Evolutionary conservation across 1,140 invertebrate genomes (phyloP).

Genomic region (Pantala flavescens): DNA sequence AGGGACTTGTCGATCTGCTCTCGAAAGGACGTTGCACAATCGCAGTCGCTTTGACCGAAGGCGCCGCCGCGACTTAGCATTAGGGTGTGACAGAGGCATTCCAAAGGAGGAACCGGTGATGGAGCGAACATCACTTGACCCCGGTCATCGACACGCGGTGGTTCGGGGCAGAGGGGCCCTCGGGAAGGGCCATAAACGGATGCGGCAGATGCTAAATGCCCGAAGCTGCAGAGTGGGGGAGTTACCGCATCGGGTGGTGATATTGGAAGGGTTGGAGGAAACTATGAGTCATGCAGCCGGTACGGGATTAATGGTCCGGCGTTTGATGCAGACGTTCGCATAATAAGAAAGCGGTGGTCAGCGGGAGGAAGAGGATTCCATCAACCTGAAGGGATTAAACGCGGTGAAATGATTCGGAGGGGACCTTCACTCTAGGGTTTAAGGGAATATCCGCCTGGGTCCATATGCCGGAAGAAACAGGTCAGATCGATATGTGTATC

Average conservation of each 20-base stretch:
- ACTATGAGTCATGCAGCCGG: not conserved
- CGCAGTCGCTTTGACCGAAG: too few species aligned
- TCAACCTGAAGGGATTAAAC: not conserved
- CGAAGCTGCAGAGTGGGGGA: not conserved
- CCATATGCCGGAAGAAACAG: too few species aligned
- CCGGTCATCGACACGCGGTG: not conserved
- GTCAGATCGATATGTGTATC: too few species aligned
- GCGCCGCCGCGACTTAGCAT: too few species aligned
- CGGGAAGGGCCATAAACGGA: not conserved
- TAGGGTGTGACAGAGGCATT: not conserved
- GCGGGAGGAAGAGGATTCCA: not conserved
- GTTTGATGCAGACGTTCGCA: constrained; percentile 4
- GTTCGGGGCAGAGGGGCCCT: not conserved
- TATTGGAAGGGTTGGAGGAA: not conserved
- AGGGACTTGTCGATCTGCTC: too few species aligned
- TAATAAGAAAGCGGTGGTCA: not conserved
- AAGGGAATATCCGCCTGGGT: too few species aligned
- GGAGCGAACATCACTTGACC: not conserved
- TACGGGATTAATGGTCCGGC: not conserved
- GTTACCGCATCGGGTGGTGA: not conserved
- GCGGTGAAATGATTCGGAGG: not conserved
- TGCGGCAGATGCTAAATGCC: not conserved
- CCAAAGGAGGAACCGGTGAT: not conserved
- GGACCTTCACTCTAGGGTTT: not conserved
- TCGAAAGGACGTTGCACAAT: too few species aligned